A percentile compares a stretch with the other conserved stretches of the same genome.
Evolutionary conservation across 2,888 invertebrate genomes (phyloP).

Genomic region (Xylota sylvarum): DNA sequence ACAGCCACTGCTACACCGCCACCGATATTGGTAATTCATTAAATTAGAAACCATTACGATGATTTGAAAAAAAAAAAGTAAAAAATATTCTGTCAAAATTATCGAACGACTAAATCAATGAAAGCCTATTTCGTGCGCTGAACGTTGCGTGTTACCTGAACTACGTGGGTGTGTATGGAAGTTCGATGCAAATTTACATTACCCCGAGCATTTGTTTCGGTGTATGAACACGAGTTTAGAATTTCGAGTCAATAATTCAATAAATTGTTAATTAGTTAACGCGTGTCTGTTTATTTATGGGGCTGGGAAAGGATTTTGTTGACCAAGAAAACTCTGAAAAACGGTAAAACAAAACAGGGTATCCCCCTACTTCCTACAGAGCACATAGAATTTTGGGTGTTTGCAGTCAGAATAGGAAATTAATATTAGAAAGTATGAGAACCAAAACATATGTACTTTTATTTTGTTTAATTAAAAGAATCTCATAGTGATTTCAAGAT

Average conservation of each 20-base stretch:
- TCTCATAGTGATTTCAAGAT: no score
- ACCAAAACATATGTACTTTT: no score
- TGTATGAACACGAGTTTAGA: neutral
- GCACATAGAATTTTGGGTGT: no score
- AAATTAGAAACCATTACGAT: constrained; percentile 36
- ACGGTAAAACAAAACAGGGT: no score
- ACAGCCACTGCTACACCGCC: neutral
- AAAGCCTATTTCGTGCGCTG: neutral
- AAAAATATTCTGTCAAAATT: constrained; percentile 28
- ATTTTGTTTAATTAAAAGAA: no score
- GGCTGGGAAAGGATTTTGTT: neutral
- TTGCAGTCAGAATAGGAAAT: no score
- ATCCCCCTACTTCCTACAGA: no score
- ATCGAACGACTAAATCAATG: constrained; percentile 28
- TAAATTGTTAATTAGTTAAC: neutral
- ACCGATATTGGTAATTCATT: constrained; percentile 36
- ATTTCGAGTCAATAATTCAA: neutral
- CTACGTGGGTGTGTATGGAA: neutral
- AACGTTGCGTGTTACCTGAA: neutral
- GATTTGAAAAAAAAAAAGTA: constrained; percentile 32
- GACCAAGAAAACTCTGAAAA: no score
- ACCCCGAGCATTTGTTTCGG: neutral
- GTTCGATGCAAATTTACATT: constrained; percentile 2
- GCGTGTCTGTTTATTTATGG: neutral
- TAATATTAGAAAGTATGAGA: no score